Percentiles rank a stretch among this genome's conserved stretches.
Evolutionary conservation across 2,888 invertebrate species (phyloP).

Genomic region (Poecilobothrus nobilitatus): DNA sequence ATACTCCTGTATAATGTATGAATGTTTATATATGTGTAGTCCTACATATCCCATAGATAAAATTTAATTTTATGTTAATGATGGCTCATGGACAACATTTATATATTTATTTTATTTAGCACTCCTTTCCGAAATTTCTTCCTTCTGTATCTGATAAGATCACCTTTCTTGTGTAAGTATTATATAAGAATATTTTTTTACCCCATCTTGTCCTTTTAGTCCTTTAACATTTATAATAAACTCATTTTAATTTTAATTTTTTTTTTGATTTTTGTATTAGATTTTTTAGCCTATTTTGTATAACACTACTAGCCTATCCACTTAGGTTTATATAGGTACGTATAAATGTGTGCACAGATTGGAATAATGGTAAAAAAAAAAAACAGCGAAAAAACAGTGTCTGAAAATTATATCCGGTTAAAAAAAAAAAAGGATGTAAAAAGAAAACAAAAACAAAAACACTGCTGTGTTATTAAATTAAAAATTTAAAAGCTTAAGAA

Average conservation of each 20-base stretch:
- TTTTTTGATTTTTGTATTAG: too few relatives aligned
- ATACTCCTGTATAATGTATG: background rate
- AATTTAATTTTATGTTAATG: slow-evolving; percentile 4
- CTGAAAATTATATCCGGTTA: slow-evolving; percentile 2
- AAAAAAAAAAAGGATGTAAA: background rate
- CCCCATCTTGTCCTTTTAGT: background rate
- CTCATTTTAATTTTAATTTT: background rate
- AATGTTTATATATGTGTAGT: background rate
- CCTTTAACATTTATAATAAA: background rate
- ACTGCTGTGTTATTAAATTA: slow-evolving; percentile 5
- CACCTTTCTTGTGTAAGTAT: background rate
- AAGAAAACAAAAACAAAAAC: background rate
- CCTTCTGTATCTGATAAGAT: too few relatives aligned
- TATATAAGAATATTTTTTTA: background rate
- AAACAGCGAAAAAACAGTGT: background rate
- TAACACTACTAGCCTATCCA: too few relatives aligned
- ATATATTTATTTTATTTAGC: background rate
- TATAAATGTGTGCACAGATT: too few relatives aligned
- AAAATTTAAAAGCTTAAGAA: slow-evolving; percentile 6
- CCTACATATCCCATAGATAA: background rate
- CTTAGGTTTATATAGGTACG: too few relatives aligned
- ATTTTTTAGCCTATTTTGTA: too few relatives aligned
- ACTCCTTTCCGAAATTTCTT: too few relatives aligned
- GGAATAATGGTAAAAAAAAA: too few relatives aligned
- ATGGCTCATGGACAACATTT: slow-evolving; percentile 4